Evolutionary conservation across 2,113 vertebrate genomes (phyloP).

Genomic region (Spheniscus mendiculus): DNA sequence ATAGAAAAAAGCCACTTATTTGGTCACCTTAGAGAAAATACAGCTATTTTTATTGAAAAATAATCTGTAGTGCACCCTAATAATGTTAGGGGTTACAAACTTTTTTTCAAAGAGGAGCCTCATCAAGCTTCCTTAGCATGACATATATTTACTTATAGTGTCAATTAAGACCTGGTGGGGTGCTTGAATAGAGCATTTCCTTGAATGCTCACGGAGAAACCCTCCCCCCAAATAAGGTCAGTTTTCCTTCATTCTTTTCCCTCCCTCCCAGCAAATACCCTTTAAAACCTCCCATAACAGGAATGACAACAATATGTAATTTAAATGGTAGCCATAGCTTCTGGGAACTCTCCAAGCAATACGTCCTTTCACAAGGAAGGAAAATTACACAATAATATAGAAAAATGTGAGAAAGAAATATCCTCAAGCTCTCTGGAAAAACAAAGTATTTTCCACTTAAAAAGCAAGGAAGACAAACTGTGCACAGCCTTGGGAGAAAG

Average conservation of each 20-base stretch:
- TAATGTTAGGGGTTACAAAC: background rate
- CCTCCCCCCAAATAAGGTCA: background rate
- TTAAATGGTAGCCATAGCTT: background rate
- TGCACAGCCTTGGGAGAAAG: background rate
- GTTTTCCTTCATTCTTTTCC: background rate
- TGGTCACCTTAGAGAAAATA: background rate
- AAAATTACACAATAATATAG: background rate
- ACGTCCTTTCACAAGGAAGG: background rate
- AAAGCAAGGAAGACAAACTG: background rate
- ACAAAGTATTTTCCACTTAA: background rate
- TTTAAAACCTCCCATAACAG: background rate
- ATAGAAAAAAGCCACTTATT: background rate
- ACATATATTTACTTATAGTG: background rate
- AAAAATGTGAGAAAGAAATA: background rate
- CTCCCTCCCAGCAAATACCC: background rate
- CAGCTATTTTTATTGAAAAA: background rate
- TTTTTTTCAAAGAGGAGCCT: background rate
- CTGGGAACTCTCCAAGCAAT: background rate
- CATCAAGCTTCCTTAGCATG: background rate
- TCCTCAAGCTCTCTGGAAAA: background rate
- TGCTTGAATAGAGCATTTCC: background rate
- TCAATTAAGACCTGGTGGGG: background rate
- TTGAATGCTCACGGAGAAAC: background rate
- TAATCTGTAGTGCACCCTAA: background rate
- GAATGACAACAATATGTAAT: background rate